A percentile compares a stretch with the other conserved stretches of the same genome.
These are phyloP conservation scores for Machimus rusticus DNA, from an alignment of 2,888 invertebrate genomes.

Conservation along the genomic window DNA sequence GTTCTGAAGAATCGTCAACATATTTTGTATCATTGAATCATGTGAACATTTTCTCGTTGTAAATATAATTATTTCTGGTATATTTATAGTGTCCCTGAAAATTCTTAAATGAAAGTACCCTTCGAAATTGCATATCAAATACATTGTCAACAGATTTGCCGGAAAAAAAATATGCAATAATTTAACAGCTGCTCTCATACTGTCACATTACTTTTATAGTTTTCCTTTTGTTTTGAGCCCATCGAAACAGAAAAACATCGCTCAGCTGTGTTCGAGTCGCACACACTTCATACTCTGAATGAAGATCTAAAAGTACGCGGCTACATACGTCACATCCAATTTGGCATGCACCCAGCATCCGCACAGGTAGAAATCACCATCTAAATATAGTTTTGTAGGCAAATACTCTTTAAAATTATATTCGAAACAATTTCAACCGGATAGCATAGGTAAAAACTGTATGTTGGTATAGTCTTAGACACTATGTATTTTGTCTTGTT, in stretches of 20 bases:
- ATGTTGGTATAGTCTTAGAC: background rate
- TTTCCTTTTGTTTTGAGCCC: background rate
- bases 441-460: background rate
- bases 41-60: too few relatives aligned
- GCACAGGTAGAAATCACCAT: conserved; percentile 8
- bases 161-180: background rate
- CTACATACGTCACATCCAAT: background rate
- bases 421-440: background rate
- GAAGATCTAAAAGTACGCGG: background rate
- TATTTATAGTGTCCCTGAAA: background rate
- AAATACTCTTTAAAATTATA: background rate
- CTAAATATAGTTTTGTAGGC: background rate
- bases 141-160: background rate
- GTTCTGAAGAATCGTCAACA: too few relatives aligned
- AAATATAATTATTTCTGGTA: background rate
- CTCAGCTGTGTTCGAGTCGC: background rate
- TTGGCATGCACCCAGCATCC: background rate
- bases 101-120: background rate
- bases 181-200: background rate
- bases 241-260: background rate
- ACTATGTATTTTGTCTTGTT: background rate
- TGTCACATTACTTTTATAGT: background rate
- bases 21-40: too few relatives aligned
- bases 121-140: background rate
- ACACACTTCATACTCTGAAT: background rate